A percentile compares a stretch with the other conserved stretches of the same genome.
phyloP scores from a whole-genome alignment of 30 jellyfish, hydroid and myxozoan species.

The Calvadosia cruxmelitensis region DNA sequence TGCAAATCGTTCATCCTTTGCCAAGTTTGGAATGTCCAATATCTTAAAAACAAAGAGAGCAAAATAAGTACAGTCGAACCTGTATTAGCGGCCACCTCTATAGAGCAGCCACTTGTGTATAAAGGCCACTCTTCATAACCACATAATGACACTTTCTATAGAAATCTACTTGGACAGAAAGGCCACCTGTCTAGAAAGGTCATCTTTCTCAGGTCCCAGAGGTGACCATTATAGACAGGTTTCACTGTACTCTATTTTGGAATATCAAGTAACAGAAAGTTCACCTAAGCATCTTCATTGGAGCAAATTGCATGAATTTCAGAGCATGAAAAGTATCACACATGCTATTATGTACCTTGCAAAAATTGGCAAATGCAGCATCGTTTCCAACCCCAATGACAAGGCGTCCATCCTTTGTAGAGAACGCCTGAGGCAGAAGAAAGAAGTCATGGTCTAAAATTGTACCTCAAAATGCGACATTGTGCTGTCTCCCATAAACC shows the following conservation, averaged over 20 bases:
- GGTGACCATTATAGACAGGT: too few species aligned
- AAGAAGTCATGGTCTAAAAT: not conserved
- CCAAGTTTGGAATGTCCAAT: not conserved
- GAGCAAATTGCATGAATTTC: too few species aligned
- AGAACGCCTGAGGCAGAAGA: slow-evolving; percentile 15
- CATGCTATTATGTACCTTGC: slow-evolving; percentile 9
- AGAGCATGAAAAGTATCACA: not conserved
- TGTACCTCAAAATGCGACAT: not conserved
- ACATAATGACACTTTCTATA: too few species aligned
- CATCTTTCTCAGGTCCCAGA: too few species aligned
- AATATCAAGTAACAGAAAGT: too few species aligned
- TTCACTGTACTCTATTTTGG: too few species aligned
- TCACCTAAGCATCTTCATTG: not conserved
- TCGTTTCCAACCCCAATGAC: slow-evolving; percentile 30
- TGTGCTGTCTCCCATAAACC: not conserved
- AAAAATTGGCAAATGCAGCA: slow-evolving; percentile 6
- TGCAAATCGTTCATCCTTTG: not conserved
- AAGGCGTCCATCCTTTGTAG: slow-evolving; percentile 21
- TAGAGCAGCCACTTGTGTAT: too few species aligned
- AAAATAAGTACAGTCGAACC: too few species aligned
- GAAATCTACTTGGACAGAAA: too few species aligned
- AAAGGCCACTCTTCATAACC: too few species aligned
- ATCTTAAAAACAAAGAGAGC: not conserved
- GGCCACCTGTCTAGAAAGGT: too few species aligned
- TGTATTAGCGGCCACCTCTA: too few species aligned